Evolutionary conservation across 1,140 invertebrate species (phyloP), one percentile per base, ranked within the genome.

Genomic region (Nymphalis io): DNA sequence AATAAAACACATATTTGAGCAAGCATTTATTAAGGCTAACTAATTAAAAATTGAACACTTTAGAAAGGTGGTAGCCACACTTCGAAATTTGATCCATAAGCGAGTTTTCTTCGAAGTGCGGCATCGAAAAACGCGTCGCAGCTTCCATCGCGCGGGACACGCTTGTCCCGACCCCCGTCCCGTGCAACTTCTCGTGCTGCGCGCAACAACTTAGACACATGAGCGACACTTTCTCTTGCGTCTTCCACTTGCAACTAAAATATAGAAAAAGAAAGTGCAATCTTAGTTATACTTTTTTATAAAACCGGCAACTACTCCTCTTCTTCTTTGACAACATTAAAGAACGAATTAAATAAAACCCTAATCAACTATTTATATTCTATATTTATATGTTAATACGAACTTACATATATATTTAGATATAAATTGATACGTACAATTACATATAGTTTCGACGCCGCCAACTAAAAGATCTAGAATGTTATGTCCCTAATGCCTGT

Each of bases 11-110:
- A 5, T 18, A 38, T 39, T 72, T 78, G 78, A 82, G 80, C 75
- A 85, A 82, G 80, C 74, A 78, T 84, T 84, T 80, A 81, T 78
- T 82, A 70, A 44, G 62, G 60, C 73, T 78, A 75, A 75, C 71
- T 78, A 79, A 72, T 57, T 62, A 48, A 68, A 61, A 39, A 64
- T 66, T 87, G 82, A 88, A 88, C 87, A 89, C 83, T 85, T 87
- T 71, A 89, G 40, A 88, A 83, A 11, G 88, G 89, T 39, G 89
- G 89, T n/a, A 90, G 71, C 89, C 89, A 91, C 38, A 91, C 80
- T 81, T 90, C 77, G 21, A 91, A 86, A 18, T 85, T 75, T 4
- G 75, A 73, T 1, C 81, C 82, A 59, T 76, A 87, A 13, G 72
- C 77, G 11, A 91, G 74, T 69, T 90, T 91, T 64, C 83, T 83